Percentiles rank a stretch among this genome's conserved stretches.
These are phyloP conservation scores for Prionace glauca DNA, from an alignment of 2,797 vertebrate genomes.

Conservation along the genomic window DNA sequence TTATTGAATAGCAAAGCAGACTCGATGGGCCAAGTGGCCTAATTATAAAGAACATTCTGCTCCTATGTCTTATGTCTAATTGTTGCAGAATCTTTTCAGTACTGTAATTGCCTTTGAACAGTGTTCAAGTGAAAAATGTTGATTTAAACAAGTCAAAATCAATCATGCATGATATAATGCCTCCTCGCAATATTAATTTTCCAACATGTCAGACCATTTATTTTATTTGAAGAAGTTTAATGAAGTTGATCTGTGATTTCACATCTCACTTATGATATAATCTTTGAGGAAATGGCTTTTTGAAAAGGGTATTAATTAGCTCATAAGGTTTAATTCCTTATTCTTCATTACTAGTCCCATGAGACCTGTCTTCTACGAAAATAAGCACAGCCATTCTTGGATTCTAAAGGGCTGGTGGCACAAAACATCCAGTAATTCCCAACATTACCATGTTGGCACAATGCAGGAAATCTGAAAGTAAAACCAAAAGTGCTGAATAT, in stretches of 20 bases:
- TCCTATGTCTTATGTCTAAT: no score
- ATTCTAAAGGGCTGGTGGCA: neutral
- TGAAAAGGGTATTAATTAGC: neutral
- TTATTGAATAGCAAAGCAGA: no score
- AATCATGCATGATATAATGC: neutral
- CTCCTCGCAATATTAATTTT: neutral
- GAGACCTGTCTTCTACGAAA: neutral
- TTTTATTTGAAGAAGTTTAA: constrained; percentile 1
- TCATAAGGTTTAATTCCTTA: neutral
- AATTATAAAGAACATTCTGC: no score
- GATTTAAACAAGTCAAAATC: neutral
- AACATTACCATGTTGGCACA: neutral
- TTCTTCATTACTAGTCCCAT: neutral
- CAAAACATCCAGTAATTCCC: neutral
- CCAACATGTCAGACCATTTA: neutral
- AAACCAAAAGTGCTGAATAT: no score
- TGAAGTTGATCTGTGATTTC: neutral
- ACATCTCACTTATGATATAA: neutral
- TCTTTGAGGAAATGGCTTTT: neutral
- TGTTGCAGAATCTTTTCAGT: neutral
- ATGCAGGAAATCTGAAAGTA: neutral
- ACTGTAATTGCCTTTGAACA: neutral
- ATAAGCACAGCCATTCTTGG: neutral
- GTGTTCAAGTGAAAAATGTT: neutral
- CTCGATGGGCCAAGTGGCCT: no score